Conservation (phyloP, 1,140 invertebrate genomes). For the Calliopsis andreniformis region DNA sequence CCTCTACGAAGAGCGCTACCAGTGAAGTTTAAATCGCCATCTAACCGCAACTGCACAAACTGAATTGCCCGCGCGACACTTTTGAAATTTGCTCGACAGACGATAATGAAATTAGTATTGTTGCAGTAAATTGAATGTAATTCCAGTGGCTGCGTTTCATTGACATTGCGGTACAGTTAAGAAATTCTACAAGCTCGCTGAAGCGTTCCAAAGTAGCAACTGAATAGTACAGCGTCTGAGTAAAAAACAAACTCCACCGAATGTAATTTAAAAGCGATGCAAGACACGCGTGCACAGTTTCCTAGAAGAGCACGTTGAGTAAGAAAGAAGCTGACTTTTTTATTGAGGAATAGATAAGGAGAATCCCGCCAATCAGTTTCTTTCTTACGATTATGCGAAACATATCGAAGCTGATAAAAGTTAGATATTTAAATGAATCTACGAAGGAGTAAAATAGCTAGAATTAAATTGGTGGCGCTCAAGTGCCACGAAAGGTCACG, state of each 20-base stretch:
- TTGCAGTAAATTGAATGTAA: background rate
- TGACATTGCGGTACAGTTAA: background rate
- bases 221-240: background rate
- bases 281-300: background rate
- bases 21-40: background rate
- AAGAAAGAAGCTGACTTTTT: conserved; percentile 6
- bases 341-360: background rate
- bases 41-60: background rate
- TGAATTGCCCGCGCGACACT: background rate
- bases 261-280: background rate
- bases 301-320: background rate
- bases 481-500: conserved; percentile 79
- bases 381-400: conserved; percentile 18
- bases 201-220: background rate
- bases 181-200: background rate
- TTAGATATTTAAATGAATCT: conserved; percentile 39
- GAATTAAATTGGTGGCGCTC: conserved; percentile 69
- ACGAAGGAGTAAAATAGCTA: conserved; percentile 39
- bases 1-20: background rate
- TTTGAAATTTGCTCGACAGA: background rate
- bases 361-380: background rate
- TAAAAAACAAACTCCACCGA: background rate
- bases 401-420: background rate
- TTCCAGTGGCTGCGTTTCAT: background rate
- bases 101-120: background rate